Base-by-base conservation (phyloP, 2,797 vertebrate genomes). In the Rhadinocentrus ornatus region DNA sequence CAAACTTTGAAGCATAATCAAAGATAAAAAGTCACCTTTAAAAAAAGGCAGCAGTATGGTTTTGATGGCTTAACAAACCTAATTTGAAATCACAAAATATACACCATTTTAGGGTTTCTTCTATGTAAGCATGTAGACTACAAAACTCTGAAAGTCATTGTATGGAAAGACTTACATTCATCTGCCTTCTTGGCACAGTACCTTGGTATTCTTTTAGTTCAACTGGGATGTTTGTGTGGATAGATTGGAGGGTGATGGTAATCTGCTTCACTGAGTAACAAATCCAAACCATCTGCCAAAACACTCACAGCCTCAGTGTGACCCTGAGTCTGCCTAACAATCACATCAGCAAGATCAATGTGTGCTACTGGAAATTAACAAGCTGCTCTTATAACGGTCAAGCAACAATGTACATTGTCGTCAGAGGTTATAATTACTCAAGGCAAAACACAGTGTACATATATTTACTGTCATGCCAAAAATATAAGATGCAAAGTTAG, bases 231-330 rank as follows among this genome's bases (percentile, higher is more conserved):
- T 91, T 92, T 93, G 87, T 92, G 77, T 89, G 74, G 71, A 82
- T 87, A 85, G 73, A 81, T 83, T 73, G 80, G 78, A 88, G 72
- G 78, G 54, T 81, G 82, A 90, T 91, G 78, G 77, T 89, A 88
- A 90, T 91, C 86, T 89, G 71, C 77, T 77, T 92, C 83, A 83
- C 75, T 46, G 71, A 83, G 84, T 84, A 86, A 88, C 82, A 92
- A 94, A 93, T 93, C 77, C 85, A 85, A 92, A 93, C 88, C 93
- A 94, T 91, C 93, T 95, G 93, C 90, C 86, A 87, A 83, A 88
- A 91, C 86, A 93, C 75, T 75, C 77, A 69, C 82, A 89, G 82
- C 89, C 90, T 83, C 69, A 22, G 29, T 39, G 52, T 92, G 90
- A 93, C 92, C 89, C 84, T 70, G 76, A 82, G 78, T 73, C 81